Evolutionary conservation across 2,888 invertebrate species (phyloP), one percentile per base, ranked within the genome.

Genomic region (Perizoma flavofasciatum): DNA sequence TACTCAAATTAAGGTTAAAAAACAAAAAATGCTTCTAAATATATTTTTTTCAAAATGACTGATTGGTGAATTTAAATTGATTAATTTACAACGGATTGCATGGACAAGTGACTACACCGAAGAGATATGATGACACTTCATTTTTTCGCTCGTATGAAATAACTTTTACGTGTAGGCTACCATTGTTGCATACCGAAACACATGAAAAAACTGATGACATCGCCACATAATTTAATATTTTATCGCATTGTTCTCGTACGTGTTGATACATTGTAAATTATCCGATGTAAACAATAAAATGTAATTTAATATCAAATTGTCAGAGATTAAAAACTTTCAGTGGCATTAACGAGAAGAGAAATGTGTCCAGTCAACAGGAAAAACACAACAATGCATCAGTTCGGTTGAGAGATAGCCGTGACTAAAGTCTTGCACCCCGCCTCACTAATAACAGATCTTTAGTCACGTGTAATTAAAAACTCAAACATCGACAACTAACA

Each of bases 391-490:
- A 66, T 71, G 71, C 77, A 77, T 77, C 74, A 76, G 70, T 77
- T 71, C 67, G 66, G 73, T 74, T 74, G 75, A 79, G 72, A 74
- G 79, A 85, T 74, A 75, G 68, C 84, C 85, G 83, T 85, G 87
- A 85, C 88, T 81, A 86, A 86, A 81, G 69, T 74, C 72, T 75
- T 74, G 75, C 77, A 82, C 81, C 79, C 84, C 87, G 85, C 83
- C 88, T 79, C 78, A 78, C 81, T 86, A 86, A 89, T 86, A 85
- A 83, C 82, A 81, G 74, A 77, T 81, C 82, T 89, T 89, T 89
- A 85, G 88, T 86, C 86, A 83, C 83, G 87, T 87, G 72, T 86
- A 90, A 90, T 90, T 91, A 90, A 89, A 89, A 89, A 86, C 85
- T 89, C 85, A 88, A 89, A 85, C 82, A 86, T 86, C 86, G 89